Evolutionary conservation across 2,113 vertebrate genomes (phyloP), one percentile per base, ranked within the genome.

Genomic region (Mionectes macconnelli): DNA sequence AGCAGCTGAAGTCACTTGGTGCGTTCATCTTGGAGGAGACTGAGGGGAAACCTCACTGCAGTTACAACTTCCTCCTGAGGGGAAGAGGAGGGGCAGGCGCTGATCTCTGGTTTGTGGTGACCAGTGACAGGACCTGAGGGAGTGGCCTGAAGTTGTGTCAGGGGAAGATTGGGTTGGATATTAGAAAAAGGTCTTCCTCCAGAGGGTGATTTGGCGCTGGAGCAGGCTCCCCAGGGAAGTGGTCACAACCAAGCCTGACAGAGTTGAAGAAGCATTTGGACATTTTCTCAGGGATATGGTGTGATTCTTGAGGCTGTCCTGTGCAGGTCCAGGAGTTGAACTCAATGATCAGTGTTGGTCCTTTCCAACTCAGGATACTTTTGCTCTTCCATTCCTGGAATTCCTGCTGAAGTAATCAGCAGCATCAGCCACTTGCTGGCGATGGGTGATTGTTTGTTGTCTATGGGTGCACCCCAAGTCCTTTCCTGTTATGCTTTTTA

Each of bases 1-100:
- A 42, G 35, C 6, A 31, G 30, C 21, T 72, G 55, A 87, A 7
- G 10, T 28, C 23, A 28, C 20, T n/a, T 45, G 24, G 28, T 42
- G 12, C 42, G 28, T 31, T 42, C 40, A 31, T 20, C 28, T 14
- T 22, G 39, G 35, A 64, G 62, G 6, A 64, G 8, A 42, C 20
- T 31, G 62, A 42, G 27, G 39, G 39, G 18, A 64, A 19, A 64
- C 19, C 25, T 72, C 42, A 42, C 2, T 49, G 49, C 42, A 31
- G 2, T 42, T 12, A 31, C 11, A 33, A 22, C 10, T 42, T 56
- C 30, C 30, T 25, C 0, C 0, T 22, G 35, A 80, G 21, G 42
- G 17, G 24, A 31, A 27, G 49, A 72, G 42, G 30, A 57, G 5
- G 5, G 25, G 22, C 42, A 73, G 31, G 22, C 12, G 6, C n/a